phyloP scores from a whole-genome alignment of 2,113 vertebrate genomes.

The Nansenia antarctica region DNA sequence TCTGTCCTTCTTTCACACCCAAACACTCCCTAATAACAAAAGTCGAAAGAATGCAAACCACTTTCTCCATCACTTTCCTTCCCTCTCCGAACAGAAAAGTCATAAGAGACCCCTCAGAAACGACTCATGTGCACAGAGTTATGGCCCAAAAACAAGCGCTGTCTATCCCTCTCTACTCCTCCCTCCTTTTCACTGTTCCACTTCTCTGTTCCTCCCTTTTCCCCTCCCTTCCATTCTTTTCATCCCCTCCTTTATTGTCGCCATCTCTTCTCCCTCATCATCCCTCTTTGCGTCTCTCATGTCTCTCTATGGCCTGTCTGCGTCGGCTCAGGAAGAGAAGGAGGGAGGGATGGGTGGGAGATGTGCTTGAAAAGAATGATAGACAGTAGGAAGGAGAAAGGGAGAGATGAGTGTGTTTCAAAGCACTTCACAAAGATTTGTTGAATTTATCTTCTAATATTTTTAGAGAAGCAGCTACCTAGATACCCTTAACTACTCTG shows the following conservation, averaged over 20 bases:
- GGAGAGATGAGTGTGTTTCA: background rate
- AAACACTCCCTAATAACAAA: conserved; percentile 82
- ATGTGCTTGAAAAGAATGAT: conserved; percentile 5
- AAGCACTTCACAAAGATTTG: background rate
- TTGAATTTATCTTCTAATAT: background rate
- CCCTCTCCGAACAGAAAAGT: conserved; percentile 29
- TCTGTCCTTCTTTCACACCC: conserved; percentile 80
- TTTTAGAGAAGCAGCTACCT: background rate
- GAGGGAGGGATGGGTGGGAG: conserved; percentile 20
- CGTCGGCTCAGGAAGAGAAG: background rate
- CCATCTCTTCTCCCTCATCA: conserved; percentile 26
- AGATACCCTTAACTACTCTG: background rate
- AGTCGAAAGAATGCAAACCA: conserved; percentile 88
- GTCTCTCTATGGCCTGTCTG: conserved; percentile 32
- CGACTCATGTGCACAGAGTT: conserved; percentile 42
- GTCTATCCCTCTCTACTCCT: conserved; percentile 45
- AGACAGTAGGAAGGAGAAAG: conserved; percentile 22
- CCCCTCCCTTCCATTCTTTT: conserved; percentile 36
- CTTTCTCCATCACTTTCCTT: conserved; percentile 75
- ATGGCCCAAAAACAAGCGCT: conserved; percentile 50
- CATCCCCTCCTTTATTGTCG: conserved; percentile 24
- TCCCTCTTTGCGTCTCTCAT: conserved; percentile 14
- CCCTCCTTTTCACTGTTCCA: conserved; percentile 54
- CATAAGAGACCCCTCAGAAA: conserved; percentile 46
- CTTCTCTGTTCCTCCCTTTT: conserved; percentile 48